Evolutionary conservation across 2,113 vertebrate species (phyloP).

Genomic region (Perca schrenkii): DNA sequence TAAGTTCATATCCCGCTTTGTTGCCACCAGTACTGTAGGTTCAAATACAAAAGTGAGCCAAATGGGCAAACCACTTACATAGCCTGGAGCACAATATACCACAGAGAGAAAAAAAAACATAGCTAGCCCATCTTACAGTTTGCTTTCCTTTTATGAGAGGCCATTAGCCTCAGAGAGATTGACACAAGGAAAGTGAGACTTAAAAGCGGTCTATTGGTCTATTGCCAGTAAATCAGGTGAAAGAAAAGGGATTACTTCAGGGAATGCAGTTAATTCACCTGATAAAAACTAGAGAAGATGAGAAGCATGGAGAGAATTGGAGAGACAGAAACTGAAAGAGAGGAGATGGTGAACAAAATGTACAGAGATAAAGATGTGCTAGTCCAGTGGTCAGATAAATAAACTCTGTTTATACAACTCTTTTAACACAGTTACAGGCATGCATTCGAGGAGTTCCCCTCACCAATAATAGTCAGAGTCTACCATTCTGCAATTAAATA

Average conservation of each 20-base stretch:
- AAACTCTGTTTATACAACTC: constrained; percentile 47
- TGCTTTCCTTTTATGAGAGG: constrained; percentile 62
- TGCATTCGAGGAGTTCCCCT: constrained; percentile 1
- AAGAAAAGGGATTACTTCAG: constrained; percentile 62
- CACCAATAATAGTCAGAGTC: background rate
- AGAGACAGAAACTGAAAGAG: constrained; percentile 20
- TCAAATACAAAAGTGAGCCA: constrained; percentile 59
- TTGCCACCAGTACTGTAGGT: constrained; percentile 25
- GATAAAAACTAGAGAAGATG: constrained; percentile 39
- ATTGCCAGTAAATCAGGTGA: constrained; percentile 67
- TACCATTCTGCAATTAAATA: constrained; percentile 18
- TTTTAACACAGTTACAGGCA: constrained; percentile 1
- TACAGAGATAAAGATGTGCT: background rate
- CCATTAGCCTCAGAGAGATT: constrained; percentile 65
- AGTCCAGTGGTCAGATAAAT: constrained; percentile 55
- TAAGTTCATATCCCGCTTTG: constrained; percentile 34
- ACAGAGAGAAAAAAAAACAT: constrained; percentile 50
- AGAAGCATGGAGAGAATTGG: constrained; percentile 10
- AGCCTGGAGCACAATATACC: constrained; percentile 54
- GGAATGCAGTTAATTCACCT: constrained; percentile 63
- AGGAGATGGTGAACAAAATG: constrained; percentile 13
- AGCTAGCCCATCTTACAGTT: constrained; percentile 35
- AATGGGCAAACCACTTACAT: constrained; percentile 50
- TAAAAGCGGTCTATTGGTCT: constrained; percentile 51
- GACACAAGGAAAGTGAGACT: constrained; percentile 51